Evolutionary conservation across 1,140 invertebrate genomes (phyloP).

Genomic region (Trachymyrmex cornetzi): DNA sequence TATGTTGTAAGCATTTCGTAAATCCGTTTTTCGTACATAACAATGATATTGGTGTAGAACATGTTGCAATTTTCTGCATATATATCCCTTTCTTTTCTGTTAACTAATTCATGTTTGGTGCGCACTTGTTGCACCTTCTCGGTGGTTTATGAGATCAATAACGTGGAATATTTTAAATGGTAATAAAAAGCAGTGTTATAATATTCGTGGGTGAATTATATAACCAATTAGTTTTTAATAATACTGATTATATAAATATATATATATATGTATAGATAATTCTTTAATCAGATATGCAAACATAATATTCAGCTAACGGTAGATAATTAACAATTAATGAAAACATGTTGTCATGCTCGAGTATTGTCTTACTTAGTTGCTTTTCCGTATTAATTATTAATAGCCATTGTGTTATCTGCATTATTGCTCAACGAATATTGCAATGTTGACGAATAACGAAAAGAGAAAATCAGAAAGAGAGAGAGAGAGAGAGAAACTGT

Average conservation of each 20-base stretch:
- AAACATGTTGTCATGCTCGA: not conserved
- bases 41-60: not conserved
- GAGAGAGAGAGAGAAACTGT: conserved; percentile 15
- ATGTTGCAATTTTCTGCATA: not conserved
- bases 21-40: not conserved
- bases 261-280: not conserved
- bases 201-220: conserved; percentile 2
- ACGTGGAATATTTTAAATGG: not conserved
- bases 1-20: not conserved
- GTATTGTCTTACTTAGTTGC: conserved; percentile 39
- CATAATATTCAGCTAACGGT: not conserved
- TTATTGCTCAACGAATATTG: conserved; percentile 17
- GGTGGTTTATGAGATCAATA: not conserved
- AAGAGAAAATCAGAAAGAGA: conserved; percentile 10
- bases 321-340: conserved; percentile 33
- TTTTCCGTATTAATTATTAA: conserved; percentile 19
- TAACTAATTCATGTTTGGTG: not conserved
- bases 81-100: conserved; percentile 1
- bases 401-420: conserved; percentile 31
- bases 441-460: conserved; percentile 1
- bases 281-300: conserved; percentile 16
- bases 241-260: not conserved
- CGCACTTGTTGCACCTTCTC: conserved; percentile 39
- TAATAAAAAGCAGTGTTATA: conserved; percentile 34
- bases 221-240: conserved; percentile 49